A percentile compares a stretch with the other conserved stretches of the same genome.
Evolutionary conservation across 2,888 invertebrate genomes (phyloP).

Genomic region (Tachina lurida): DNA sequence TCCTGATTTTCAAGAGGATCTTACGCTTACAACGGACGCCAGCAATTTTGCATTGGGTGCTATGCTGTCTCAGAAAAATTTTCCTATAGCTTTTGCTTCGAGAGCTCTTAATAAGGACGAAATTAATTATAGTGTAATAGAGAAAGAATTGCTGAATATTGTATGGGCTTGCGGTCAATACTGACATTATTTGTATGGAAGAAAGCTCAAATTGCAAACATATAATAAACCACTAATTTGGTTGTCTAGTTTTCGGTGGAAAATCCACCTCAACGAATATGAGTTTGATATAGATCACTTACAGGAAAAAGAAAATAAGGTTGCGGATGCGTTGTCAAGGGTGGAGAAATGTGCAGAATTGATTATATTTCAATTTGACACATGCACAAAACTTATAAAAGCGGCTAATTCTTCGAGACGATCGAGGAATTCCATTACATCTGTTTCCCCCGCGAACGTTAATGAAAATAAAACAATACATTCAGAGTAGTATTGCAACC

Average conservation of each 20-base stretch:
- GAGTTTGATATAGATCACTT: neutral
- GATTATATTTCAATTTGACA: neutral
- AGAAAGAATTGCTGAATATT: conserved; percentile 6
- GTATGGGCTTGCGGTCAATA: conserved; percentile 12
- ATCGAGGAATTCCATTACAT: too few relatives aligned
- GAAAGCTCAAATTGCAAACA: neutral
- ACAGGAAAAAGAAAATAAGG: neutral
- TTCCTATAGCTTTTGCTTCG: neutral
- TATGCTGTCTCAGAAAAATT: neutral
- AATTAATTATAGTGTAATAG: conserved; percentile 13
- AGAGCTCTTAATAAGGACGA: conserved; percentile 19
- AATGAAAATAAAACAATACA: too few relatives aligned
- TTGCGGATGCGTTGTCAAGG: neutral
- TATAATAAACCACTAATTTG: neutral
- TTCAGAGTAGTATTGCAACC: too few relatives aligned
- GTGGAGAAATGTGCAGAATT: neutral
- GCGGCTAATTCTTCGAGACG: neutral
- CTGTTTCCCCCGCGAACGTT: too few relatives aligned
- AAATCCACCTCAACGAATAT: neutral
- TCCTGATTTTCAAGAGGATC: neutral
- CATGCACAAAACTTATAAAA: neutral
- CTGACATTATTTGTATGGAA: conserved; percentile 19
- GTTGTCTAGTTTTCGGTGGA: neutral
- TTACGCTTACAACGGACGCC: neutral
- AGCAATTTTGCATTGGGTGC: too few relatives aligned